Percentiles rank a stretch among this genome's conserved stretches.
phyloP scores from a whole-genome alignment of 2,888 invertebrate genomes.

The Caenorhabditis japonica region DNA sequence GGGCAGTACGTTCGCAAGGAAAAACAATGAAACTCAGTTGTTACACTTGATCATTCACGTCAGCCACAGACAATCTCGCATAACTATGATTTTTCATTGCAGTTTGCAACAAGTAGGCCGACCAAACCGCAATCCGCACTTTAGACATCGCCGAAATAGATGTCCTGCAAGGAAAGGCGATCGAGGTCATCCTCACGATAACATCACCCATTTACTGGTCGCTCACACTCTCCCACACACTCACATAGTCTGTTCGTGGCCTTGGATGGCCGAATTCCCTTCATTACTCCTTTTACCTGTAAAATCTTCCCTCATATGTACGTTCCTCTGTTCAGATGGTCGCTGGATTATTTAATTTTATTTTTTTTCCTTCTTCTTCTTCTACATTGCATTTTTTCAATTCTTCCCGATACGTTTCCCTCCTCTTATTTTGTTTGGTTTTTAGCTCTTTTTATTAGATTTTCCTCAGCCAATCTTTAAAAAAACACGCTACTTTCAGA shows the following conservation, averaged over 20 bases:
- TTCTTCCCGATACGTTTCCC: too few relatives aligned
- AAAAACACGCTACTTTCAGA: conserved; percentile 24
- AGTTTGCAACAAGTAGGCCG: not conserved
- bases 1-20: too few relatives aligned
- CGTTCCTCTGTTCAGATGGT: not conserved
- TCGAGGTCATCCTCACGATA: conserved; percentile 33
- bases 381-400: not conserved
- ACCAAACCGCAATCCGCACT: not conserved
- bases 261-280: conserved; percentile 9
- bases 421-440: too few relatives aligned
- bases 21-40: too few relatives aligned
- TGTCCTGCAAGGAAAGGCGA: conserved; percentile 10
- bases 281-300: not conserved
- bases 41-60: too few relatives aligned
- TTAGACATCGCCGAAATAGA: not conserved
- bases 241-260: conserved; percentile 3
- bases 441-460: too few relatives aligned
- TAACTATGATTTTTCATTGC: too few relatives aligned
- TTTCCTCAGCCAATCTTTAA: not conserved
- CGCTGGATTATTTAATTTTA: conserved; percentile 11
- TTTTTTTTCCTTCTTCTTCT: not conserved
- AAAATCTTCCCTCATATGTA: not conserved
- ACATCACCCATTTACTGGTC: conserved; percentile 8
- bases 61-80: too few relatives aligned
- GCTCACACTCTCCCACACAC: not conserved